phyloP scores from a whole-genome alignment of 2,113 vertebrate species.

The Zootoca vivipara region DNA sequence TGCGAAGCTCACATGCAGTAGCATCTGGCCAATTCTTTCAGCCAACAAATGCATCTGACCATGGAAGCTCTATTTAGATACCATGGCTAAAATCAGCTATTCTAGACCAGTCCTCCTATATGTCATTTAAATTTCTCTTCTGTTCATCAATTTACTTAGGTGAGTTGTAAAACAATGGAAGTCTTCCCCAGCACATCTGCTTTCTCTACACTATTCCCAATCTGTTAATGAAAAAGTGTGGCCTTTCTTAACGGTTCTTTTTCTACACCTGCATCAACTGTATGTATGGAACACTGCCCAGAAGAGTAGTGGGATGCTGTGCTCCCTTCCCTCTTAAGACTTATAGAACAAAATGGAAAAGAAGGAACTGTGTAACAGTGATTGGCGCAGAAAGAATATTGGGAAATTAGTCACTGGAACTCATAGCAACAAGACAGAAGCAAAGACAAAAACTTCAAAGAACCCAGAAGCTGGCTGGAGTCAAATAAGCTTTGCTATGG shows the following conservation, averaged over 20 bases:
- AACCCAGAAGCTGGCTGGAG: too few relatives aligned
- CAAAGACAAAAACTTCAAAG: background rate
- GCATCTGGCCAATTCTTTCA: background rate
- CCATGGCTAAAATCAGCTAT: background rate
- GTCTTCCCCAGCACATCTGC: fast-evolving
- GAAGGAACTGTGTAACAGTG: background rate
- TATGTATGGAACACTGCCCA: too few relatives aligned
- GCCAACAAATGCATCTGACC: background rate
- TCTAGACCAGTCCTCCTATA: background rate
- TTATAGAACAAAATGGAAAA: background rate
- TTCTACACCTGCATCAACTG: background rate
- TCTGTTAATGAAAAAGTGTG: background rate
- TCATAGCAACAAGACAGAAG: background rate
- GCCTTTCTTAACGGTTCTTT: background rate
- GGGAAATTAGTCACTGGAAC: background rate
- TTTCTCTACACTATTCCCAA: background rate
- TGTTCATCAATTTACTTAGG: background rate
- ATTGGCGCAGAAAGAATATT: background rate
- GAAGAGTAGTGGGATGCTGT: too few relatives aligned
- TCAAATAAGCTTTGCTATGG: background rate
- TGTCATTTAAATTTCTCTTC: background rate
- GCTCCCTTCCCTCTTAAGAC: background rate
- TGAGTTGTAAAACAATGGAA: background rate
- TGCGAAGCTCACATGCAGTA: background rate
- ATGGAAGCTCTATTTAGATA: background rate